Conservation (phyloP, 2,113 vertebrate genomes). For the Cercopithecus mona region DNA sequence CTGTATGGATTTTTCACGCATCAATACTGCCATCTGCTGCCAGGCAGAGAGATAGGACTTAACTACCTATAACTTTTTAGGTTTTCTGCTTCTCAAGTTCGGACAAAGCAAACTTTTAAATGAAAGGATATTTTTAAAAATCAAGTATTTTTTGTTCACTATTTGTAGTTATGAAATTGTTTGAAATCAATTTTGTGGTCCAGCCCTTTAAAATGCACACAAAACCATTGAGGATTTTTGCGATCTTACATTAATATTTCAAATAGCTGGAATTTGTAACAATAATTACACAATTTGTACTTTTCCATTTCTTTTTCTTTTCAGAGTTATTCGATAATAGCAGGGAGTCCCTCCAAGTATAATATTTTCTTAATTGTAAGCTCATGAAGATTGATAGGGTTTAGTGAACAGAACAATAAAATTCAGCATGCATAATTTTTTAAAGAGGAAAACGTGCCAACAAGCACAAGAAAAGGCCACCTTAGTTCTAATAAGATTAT, state of each 20-base stretch:
- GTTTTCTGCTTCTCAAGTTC: background rate
- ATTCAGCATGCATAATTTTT: background rate
- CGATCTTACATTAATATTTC: conserved; percentile 29
- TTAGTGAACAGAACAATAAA: conserved; percentile 55
- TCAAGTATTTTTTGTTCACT: background rate
- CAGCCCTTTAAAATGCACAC: background rate
- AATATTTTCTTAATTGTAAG: conserved; percentile 57
- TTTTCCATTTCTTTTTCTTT: conserved; percentile 56
- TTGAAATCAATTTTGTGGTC: background rate
- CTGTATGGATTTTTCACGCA: background rate
- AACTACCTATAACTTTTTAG: background rate
- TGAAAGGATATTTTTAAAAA: background rate
- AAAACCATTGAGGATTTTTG: background rate
- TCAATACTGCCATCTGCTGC: conserved; percentile 71
- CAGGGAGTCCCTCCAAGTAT: conserved; percentile 50
- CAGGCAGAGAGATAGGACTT: background rate
- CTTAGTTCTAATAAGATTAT: conserved; percentile 20
- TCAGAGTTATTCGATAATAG: conserved; percentile 57
- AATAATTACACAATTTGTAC: conserved; percentile 1
- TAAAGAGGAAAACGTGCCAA: conserved; percentile 19
- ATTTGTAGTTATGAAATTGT: background rate
- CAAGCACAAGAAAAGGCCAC: background rate
- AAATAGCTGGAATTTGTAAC: conserved; percentile 9
- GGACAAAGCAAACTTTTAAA: background rate
- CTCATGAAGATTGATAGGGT: conserved; percentile 47